Evolutionary conservation across 2,888 invertebrate species (phyloP).

Genomic region (Diaprepes abbreviatus): DNA sequence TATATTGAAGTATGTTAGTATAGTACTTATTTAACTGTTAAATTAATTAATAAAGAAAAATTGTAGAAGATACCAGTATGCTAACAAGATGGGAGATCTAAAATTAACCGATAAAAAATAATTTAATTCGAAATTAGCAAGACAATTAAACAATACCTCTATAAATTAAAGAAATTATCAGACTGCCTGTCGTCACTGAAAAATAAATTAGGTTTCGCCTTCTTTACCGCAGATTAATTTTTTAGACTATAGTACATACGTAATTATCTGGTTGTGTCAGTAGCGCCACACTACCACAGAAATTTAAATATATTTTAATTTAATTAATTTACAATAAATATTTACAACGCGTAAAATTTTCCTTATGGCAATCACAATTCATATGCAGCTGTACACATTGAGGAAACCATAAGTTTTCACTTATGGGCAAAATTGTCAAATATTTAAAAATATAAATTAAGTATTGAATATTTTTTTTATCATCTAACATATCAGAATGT

Average conservation of each 20-base stretch:
- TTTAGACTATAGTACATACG: constrained; percentile 23
- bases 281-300: constrained; percentile 20
- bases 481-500: no score
- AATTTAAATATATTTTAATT: no score
- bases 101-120: constrained; percentile 13
- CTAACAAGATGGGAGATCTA: neutral
- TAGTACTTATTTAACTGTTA: no score
- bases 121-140: constrained; percentile 31
- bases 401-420: no score
- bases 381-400: no score
- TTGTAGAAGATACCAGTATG: neutral
- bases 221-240: constrained; percentile 12
- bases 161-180: constrained; percentile 50
- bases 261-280: constrained; percentile 40
- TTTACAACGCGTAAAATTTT: no score
- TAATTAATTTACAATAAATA: no score
- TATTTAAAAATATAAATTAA: no score
- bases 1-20: no score
- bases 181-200: constrained; percentile 40
- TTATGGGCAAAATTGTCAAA: no score
- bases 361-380: no score
- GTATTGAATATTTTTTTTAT: no score
- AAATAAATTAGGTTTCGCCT: constrained; percentile 46
- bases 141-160: constrained; percentile 47
- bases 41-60: neutral